Percentiles rank a stretch among this genome's conserved stretches.
Conservation (phyloP, 1,140 invertebrate species). For the Pentalonia nigronervosa region DNA sequence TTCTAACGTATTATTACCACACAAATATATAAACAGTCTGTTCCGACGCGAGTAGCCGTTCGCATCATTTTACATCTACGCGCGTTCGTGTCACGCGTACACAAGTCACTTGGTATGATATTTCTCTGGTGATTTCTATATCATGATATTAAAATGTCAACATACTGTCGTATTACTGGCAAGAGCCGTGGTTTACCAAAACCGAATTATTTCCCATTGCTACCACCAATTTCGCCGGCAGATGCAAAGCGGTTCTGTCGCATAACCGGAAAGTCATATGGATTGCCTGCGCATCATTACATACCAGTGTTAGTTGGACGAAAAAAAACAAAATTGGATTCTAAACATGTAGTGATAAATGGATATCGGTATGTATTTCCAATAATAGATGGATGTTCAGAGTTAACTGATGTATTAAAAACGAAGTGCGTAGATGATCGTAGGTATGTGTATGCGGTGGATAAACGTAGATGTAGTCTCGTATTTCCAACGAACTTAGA, state of each 20-base stretch:
- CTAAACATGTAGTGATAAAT: constrained; percentile 69
- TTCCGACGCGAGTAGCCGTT: constrained; percentile 55
- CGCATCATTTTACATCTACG: neutral
- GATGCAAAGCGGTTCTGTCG: constrained; percentile 81
- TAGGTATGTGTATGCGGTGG: constrained; percentile 77
- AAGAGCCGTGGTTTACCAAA: constrained; percentile 80
- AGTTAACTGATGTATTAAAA: constrained; percentile 71
- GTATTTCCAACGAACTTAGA: constrained; percentile 80
- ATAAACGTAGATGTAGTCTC: constrained; percentile 76
- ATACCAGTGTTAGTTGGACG: constrained; percentile 74
- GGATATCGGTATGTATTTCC: constrained; percentile 80
- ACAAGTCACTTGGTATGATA: neutral
- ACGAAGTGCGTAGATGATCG: constrained; percentile 67
- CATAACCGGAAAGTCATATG: constrained; percentile 83
- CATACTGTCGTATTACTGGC: constrained; percentile 83
- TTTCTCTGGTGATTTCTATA: neutral
- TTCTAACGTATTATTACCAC: constrained; percentile 54
- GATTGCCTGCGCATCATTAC: constrained; percentile 78
- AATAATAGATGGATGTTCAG: constrained; percentile 71
- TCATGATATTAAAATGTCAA: constrained; percentile 60
- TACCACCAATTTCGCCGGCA: constrained; percentile 80
- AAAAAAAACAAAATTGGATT: constrained; percentile 62
- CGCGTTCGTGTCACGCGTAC: constrained; percentile 18
- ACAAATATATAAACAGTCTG: constrained; percentile 52
- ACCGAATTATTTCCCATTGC: constrained; percentile 82